Percentiles rank a stretch among this genome's conserved stretches.
Conservation (phyloP, 1,140 invertebrate genomes). For the Diachasmimorpha longicaudata region DNA sequence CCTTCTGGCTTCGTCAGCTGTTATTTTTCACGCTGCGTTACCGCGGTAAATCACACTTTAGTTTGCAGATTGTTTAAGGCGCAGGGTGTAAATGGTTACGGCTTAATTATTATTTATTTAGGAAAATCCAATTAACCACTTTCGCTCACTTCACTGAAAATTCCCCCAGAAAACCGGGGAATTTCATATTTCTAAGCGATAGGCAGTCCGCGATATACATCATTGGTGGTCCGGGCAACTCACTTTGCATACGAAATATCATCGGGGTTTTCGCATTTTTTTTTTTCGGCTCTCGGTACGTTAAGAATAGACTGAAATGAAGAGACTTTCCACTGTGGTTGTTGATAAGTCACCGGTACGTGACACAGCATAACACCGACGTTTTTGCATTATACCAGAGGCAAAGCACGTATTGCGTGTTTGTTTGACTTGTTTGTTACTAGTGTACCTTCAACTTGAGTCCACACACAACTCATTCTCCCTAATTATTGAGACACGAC, state of each 20-base stretch:
- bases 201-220: neutral
- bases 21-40: no score
- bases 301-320: conserved; percentile 1
- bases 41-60: no score
- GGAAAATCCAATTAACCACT: no score
- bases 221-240: neutral
- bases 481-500: neutral
- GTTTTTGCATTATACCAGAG: neutral
- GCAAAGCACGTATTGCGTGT: neutral
- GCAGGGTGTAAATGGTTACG: no score
- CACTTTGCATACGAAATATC: neutral
- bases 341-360: neutral
- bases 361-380: neutral
- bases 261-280: neutral
- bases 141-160: no score
- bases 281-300: neutral
- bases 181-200: neutral
- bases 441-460: neutral
- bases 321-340: neutral
- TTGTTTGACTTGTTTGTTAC: neutral
- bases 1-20: no score
- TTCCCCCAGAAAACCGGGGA: no score
- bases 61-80: no score
- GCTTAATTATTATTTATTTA: no score
- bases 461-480: neutral